phyloP scores from a whole-genome alignment of 1,140 invertebrate genomes.

The Holotrichia oblita region DNA sequence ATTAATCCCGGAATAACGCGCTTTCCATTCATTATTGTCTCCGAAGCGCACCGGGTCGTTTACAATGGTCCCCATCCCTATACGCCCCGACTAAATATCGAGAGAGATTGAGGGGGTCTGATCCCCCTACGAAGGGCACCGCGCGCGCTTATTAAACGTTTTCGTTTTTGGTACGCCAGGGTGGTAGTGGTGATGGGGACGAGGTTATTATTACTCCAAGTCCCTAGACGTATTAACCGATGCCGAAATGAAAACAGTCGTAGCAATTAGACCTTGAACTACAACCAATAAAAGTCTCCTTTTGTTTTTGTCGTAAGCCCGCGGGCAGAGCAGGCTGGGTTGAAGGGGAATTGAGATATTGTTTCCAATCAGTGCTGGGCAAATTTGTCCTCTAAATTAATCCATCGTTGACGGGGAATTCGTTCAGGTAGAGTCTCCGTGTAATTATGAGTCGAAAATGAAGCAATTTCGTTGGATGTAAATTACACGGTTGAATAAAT shows the following conservation, averaged over 20 bases:
- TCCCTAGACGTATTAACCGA: neutral
- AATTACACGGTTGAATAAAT: neutral
- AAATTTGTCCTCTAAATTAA: neutral
- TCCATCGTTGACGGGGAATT: too few relatives aligned
- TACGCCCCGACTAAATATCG: neutral
- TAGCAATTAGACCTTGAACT: constrained; percentile 23
- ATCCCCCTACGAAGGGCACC: neutral
- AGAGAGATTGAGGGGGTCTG: neutral
- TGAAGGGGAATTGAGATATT: neutral
- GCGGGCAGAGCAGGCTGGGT: neutral
- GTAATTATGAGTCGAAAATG: too few relatives aligned
- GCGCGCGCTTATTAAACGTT: neutral
- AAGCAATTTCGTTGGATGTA: too few relatives aligned
- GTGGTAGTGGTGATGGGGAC: neutral
- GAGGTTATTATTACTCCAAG: constrained; percentile 14
- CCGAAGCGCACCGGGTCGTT: neutral
- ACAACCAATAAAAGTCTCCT: constrained; percentile 9
- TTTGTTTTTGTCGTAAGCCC: neutral
- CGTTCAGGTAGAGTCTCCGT: too few relatives aligned
- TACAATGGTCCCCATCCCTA: neutral
- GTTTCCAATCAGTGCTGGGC: neutral
- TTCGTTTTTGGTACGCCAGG: neutral
- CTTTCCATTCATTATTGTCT: constrained; percentile 25
- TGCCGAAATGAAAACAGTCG: constrained; percentile 20
- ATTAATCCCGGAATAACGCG: constrained; percentile 20